Percentiles rank a stretch among this genome's conserved stretches.
phyloP scores from a whole-genome alignment of 2,888 invertebrate species.

The Callinectes sapidus region DNA sequence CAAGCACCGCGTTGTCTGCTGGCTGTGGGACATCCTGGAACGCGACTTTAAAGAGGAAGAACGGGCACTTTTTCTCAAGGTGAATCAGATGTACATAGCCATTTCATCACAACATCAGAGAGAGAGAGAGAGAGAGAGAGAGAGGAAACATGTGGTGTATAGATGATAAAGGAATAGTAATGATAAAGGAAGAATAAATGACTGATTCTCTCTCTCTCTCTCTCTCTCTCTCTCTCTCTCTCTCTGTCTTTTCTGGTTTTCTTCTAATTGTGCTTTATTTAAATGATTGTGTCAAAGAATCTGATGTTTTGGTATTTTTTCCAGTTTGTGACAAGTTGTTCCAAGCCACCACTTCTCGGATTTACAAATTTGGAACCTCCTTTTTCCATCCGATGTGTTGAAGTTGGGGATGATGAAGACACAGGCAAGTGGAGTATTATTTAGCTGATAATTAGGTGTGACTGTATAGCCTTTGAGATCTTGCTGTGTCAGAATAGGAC shows the following conservation, averaged over 20 bases:
- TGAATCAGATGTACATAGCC: background rate
- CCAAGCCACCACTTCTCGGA: slow-evolving; percentile 96
- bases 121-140: no score
- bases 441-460: background rate
- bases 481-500: no score
- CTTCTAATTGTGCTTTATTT: background rate
- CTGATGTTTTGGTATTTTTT: slow-evolving; percentile 66
- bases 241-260: background rate
- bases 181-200: no score
- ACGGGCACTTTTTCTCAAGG: slow-evolving; percentile 92
- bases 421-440: slow-evolving; percentile 80
- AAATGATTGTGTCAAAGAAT: background rate
- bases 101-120: background rate
- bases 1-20: slow-evolving; percentile 96
- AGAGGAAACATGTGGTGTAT: no score
- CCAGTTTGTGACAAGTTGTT: slow-evolving; percentile 95
- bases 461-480: no score
- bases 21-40: slow-evolving; percentile 98
- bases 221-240: background rate
- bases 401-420: slow-evolving; percentile 98
- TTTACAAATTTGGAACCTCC: slow-evolving; percentile 98
- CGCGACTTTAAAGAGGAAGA: slow-evolving; percentile 95
- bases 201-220: background rate
- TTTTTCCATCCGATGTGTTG: slow-evolving; percentile 98
- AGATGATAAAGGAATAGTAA: no score